Conservation (phyloP, 1,140 invertebrate species). For the Aricia agestis region DNA sequence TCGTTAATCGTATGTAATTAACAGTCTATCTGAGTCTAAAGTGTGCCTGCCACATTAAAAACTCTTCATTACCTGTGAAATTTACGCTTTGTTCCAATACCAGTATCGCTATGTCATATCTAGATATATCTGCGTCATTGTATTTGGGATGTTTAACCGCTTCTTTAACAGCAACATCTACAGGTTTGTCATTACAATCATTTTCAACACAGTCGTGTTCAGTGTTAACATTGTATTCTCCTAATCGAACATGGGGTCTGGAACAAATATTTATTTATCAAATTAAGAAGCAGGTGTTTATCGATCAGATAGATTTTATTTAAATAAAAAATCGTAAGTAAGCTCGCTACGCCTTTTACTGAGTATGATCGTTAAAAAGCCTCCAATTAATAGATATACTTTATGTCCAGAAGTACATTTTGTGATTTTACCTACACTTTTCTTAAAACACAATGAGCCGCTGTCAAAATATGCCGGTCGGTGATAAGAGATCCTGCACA, state of each 20-base stretch:
- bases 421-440: conserved; percentile 31
- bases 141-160: conserved; percentile 27
- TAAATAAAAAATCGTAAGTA: too few relatives aligned
- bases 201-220: conserved; percentile 74
- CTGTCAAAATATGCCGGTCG: conserved; percentile 78
- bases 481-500: conserved; percentile 81
- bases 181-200: conserved; percentile 32
- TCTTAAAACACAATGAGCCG: conserved; percentile 79
- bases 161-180: conserved; percentile 36
- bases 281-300: too few relatives aligned
- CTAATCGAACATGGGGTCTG: conserved; percentile 73
- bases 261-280: conserved; percentile 15
- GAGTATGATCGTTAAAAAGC: neutral
- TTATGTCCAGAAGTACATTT: neutral
- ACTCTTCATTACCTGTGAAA: conserved; percentile 17
- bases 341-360: neutral
- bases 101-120: conserved; percentile 80
- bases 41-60: neutral
- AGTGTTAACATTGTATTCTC: conserved; percentile 78
- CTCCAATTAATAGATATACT: neutral
- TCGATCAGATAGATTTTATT: too few relatives aligned
- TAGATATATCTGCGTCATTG: conserved; percentile 11
- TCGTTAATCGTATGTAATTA: too few relatives aligned
- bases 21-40: too few relatives aligned
- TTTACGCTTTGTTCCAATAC: conserved; percentile 57